Base-by-base conservation (phyloP, 2,113 vertebrate species). In the Lamprologus callipterus region DNA sequence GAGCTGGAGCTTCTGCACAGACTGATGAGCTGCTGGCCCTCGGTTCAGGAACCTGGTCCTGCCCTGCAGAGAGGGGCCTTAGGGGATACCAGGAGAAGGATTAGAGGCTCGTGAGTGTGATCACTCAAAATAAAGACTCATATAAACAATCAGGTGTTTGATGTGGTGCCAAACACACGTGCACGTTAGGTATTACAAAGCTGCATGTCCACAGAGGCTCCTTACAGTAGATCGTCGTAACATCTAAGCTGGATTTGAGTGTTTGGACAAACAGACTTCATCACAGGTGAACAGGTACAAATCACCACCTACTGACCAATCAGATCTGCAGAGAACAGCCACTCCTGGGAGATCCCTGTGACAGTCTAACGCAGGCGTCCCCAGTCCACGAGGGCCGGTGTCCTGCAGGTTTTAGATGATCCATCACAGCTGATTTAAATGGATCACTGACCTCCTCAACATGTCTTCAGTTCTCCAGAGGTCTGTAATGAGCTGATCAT, bases 1-100 rank as follows among this genome's bases (percentile, higher is more conserved):
- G 2, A 87, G 60, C 28, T 82, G 78, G 73, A 26, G 31, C 70
- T 93, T 94, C 80, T 85, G 84, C 4, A 23, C 23, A n/a, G 68
- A 31, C 45, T 87, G 91, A 28, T 83, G 88, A 35, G 75, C 4
- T 4, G 12, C 81, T 26, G 80, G 57, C 8, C 53, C 86, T 42
- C 90, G 86, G 83, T 91, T 95, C 35, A 92, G 78, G 60, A 93
- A 93, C 63, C 94, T 88, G 51, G 70, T 86, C 65, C 88, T 58
- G 82, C 26, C 49, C 26, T 91, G 93, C 13, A 86, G 19, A 28
- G 84, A 51, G 1, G 84, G 53, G 6, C 92, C 92, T 95, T 45
- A 3, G 6, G 16, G 49, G 49, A 51, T 12, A 91, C 9, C 2
- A 40, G 23, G 23, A 70, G 31, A 16, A 33, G 3, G 23, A 81